Evolutionary conservation across 2,888 invertebrate genomes (phyloP), one percentile per base, ranked within the genome.

Genomic region (Baccha elongata): DNA sequence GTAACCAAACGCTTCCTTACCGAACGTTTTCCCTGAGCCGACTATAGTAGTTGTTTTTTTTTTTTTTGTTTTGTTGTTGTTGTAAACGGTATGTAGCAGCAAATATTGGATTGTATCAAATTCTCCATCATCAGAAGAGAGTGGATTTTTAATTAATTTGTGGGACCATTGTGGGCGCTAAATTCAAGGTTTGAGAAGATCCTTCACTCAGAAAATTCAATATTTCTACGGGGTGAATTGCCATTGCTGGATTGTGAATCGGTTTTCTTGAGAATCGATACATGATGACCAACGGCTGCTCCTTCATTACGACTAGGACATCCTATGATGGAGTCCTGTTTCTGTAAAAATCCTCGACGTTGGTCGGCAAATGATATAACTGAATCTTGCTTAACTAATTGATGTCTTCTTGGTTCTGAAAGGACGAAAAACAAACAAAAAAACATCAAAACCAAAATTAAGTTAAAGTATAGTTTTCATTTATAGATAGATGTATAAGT

Each of bases 351-450:
- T 5, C 90, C 89, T n/a, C 91, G 88, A 19, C 89, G 88, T 85
- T 91, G 91, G 85, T 91, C 91, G 69, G 91, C 91, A 85, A 91
- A 91, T 15, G 91, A 91, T 85, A 91, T 91, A 53, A 91, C 89
- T 13, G 91, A 91, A 73, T 91, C 91, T 85, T 91, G 91, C 75
- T 91, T 91, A 8, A 90, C 90, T 84, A 91, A 86, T 79, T 90
- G 90, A 86, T 91, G 90, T 17, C 91, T 89, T 48, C 89, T 87
- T 40, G 89, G 88, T 71, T 91, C 91, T 86, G 75, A 26, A 73
- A 71, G 62, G 19, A 35, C 0, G 11, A 13, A 55, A 53, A 13
- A 55, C 8, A 55, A 26, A 21, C 11, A 37, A 35, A 21, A 5
- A 32, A 37, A 23, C 53, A 19, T 46, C 11, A 40, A 26, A 26